phyloP scores from a whole-genome alignment of 2,888 invertebrate species.

The Tetranychus truncatus region DNA sequence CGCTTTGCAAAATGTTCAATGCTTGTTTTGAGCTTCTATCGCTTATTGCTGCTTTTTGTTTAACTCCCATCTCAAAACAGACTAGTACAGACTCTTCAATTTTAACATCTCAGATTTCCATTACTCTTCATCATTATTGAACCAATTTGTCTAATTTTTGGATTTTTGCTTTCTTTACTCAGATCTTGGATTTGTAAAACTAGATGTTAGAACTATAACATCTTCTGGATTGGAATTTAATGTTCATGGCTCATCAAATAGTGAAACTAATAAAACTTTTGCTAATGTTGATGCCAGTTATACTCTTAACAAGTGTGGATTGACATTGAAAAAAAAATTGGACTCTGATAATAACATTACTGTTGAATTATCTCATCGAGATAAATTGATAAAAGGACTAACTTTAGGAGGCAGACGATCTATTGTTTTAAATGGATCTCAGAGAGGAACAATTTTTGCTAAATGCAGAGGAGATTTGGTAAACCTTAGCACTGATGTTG shows the following conservation, averaged over 20 bases:
- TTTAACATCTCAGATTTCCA: background rate
- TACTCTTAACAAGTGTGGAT: slow-evolving; percentile 35
- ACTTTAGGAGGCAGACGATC: slow-evolving; percentile 76
- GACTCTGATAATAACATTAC: slow-evolving; percentile 83
- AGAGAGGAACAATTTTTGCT: slow-evolving; percentile 72
- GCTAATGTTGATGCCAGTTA: slow-evolving; percentile 88
- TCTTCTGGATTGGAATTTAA: slow-evolving; percentile 81
- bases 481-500: slow-evolving; percentile 63
- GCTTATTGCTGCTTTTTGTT: too few species aligned
- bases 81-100: background rate
- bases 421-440: slow-evolving; percentile 87
- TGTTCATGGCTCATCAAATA: slow-evolving; percentile 72
- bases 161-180: slow-evolving; percentile 5
- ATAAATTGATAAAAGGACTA: slow-evolving; percentile 73
- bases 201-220: slow-evolving; percentile 88
- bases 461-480: slow-evolving; percentile 64
- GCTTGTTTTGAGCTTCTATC: too few species aligned
- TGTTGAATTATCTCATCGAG: slow-evolving; percentile 73
- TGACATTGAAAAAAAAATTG: slow-evolving; percentile 95
- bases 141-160: background rate
- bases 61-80: too few species aligned
- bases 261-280: slow-evolving; percentile 75
- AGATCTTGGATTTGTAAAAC: slow-evolving; percentile 81
- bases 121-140: background rate
- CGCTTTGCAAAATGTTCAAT: too few species aligned